Evolutionary conservation across 2,113 vertebrate genomes (phyloP).

Genomic region (Bubo bubo): DNA sequence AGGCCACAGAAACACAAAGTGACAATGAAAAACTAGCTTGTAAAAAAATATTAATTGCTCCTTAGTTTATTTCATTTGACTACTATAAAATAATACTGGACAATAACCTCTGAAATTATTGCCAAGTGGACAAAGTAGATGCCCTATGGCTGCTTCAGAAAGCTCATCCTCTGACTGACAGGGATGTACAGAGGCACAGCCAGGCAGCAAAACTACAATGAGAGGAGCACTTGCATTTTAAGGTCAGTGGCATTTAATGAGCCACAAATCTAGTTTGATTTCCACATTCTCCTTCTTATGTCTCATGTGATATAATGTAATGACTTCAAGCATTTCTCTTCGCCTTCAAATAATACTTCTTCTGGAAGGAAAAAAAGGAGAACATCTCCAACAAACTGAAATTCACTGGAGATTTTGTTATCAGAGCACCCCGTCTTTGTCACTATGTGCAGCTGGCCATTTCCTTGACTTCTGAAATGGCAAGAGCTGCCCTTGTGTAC

Average conservation of each 20-base stretch:
- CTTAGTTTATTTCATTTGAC: not conserved
- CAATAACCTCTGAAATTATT: not conserved
- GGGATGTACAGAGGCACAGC: not conserved
- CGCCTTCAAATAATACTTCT: not conserved
- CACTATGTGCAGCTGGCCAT: not conserved
- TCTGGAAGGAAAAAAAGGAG: not conserved
- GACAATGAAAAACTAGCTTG: not conserved
- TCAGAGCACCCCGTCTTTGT: not conserved
- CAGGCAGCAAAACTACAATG: not conserved
- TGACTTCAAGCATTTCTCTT: not conserved
- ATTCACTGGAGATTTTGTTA: not conserved
- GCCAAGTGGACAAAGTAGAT: not conserved
- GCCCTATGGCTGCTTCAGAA: not conserved
- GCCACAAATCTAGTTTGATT: not conserved
- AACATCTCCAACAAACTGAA: not conserved
- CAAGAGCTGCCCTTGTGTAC: not conserved
- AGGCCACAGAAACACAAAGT: not conserved
- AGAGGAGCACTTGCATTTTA: not conserved
- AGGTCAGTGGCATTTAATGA: not conserved
- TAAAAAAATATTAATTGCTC: not conserved
- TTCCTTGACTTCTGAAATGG: not conserved
- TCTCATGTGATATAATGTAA: not conserved
- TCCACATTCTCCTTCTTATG: not conserved
- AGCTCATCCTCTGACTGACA: not conserved
- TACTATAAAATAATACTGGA: not conserved